Percentiles rank a stretch among this genome's conserved stretches.
Evolutionary conservation across 2,888 invertebrate genomes (phyloP).

Genomic region (Halocaridina rubra): DNA sequence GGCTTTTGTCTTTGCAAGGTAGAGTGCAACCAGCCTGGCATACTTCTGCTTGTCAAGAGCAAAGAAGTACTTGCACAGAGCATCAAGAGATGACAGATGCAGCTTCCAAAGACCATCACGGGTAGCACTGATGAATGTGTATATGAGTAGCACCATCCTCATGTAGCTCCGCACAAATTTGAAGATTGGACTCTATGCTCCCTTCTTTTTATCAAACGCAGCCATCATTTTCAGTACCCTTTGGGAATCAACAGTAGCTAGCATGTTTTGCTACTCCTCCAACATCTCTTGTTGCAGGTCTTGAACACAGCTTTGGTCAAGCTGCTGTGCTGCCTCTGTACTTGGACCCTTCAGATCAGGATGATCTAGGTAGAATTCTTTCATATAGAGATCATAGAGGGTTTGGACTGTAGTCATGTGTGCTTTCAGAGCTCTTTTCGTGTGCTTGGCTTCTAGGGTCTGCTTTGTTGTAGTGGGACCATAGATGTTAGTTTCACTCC

Average conservation of each 20-base stretch:
- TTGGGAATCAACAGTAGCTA: background rate
- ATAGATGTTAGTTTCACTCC: conserved; percentile 15
- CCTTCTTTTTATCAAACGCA: background rate
- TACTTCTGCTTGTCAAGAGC: background rate
- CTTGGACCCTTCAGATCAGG: conserved; percentile 1
- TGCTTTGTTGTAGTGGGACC: conserved; percentile 19
- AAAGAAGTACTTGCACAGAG: background rate
- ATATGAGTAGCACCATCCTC: background rate
- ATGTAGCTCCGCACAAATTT: background rate
- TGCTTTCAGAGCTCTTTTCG: background rate
- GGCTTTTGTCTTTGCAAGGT: background rate
- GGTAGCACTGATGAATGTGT: background rate
- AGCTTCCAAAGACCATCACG: background rate
- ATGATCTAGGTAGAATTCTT: background rate
- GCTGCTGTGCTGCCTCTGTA: background rate
- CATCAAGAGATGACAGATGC: background rate
- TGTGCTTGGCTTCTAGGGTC: conserved; percentile 21
- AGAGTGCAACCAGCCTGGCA: background rate
- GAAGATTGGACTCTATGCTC: background rate
- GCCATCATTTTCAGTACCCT: conserved; percentile 1
- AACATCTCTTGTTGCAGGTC: background rate
- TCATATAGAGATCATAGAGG: background rate
- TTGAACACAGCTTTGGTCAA: background rate
- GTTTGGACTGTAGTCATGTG: background rate
- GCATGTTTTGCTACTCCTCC: background rate